These are phyloP conservation scores for Dasysyrphus albostriatus DNA, from an alignment of 2,888 invertebrate genomes.

Conservation along the genomic window DNA sequence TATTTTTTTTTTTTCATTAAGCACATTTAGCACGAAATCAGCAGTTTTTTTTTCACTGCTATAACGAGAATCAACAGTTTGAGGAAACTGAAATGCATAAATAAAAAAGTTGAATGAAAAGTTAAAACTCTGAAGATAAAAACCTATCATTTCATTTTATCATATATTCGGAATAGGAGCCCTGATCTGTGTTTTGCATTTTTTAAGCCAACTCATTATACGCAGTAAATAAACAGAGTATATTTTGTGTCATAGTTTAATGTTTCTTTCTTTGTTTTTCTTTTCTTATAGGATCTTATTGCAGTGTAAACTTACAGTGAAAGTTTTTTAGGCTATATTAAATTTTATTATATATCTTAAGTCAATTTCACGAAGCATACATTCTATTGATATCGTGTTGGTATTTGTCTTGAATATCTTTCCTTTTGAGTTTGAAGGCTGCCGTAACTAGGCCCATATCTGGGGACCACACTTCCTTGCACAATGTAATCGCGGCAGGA, in stretches of 20 bases:
- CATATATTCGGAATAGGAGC: too few species aligned
- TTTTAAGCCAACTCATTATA: background rate
- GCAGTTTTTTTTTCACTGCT: too few species aligned
- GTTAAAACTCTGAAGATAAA: too few species aligned
- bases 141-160: too few species aligned
- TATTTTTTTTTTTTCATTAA: too few species aligned
- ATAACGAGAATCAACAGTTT: too few species aligned
- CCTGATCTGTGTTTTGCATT: background rate
- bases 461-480: slow-evolving; percentile 97
- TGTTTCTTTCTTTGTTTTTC: background rate
- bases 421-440: slow-evolving; percentile 98
- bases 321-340: slow-evolving; percentile 43
- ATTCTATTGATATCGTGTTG: slow-evolving; percentile 96
- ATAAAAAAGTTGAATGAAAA: too few species aligned
- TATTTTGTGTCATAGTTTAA: background rate
- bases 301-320: slow-evolving; percentile 26
- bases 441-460: slow-evolving; percentile 99
- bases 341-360: slow-evolving; percentile 68
- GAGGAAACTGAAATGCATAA: too few species aligned
- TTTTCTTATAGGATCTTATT: slow-evolving; percentile 20
- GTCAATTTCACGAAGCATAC: slow-evolving; percentile 93
- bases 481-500: slow-evolving; percentile 94
- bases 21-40: too few species aligned
- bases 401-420: slow-evolving; percentile 97
- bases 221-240: background rate